Percentiles rank a stretch among this genome's conserved stretches.
Evolutionary conservation across 2,797 vertebrate genomes (phyloP).

Genomic region (Thripadectes ignobilis): DNA sequence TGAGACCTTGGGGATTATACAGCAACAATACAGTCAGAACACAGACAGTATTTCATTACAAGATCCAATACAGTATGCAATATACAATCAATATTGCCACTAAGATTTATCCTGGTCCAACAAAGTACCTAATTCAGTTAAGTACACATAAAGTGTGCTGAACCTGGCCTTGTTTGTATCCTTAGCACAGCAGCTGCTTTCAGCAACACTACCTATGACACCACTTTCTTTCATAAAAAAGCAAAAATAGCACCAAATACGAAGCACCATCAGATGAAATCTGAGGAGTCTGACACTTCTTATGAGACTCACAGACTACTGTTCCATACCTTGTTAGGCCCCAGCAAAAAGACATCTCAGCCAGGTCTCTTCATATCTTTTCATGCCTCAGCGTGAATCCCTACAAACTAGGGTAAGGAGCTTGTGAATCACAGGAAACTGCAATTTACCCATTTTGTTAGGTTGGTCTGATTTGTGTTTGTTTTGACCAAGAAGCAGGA

Average conservation of each 20-base stretch:
- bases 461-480: background rate
- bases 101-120: background rate
- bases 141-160: background rate
- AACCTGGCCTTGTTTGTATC: background rate
- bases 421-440: background rate
- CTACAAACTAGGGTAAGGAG: background rate
- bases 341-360: background rate
- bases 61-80: background rate
- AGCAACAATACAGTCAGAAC: background rate
- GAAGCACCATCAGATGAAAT: background rate
- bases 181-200: background rate
- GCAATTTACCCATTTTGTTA: background rate
- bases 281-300: background rate
- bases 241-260: background rate
- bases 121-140: background rate
- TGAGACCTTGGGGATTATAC: background rate
- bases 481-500: background rate
- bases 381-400: background rate
- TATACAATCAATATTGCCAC: background rate
- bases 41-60: background rate
- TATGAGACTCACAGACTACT: background rate
- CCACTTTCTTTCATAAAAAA: background rate
- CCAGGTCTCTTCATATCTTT: background rate
- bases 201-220: background rate
- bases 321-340: background rate